phyloP scores from a whole-genome alignment of 2,797 vertebrate species.

The Cuculus canorus region DNA sequence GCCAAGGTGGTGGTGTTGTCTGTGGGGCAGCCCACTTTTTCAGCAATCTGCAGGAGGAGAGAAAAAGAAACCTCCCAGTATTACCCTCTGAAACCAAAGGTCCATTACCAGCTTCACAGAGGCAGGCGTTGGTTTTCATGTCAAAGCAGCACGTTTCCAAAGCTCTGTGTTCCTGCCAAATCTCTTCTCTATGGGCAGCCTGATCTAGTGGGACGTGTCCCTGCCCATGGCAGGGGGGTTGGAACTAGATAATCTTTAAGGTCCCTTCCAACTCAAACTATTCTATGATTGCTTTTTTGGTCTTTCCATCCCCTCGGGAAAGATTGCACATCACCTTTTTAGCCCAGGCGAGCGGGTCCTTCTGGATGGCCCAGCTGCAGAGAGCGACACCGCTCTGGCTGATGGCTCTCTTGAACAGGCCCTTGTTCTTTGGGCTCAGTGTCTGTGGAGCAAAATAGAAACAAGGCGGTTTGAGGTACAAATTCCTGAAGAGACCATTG shows the following conservation, averaged over 20 bases:
- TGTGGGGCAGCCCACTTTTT: constrained; percentile 83
- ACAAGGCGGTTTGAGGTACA: background rate
- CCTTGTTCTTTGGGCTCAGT: constrained; percentile 88
- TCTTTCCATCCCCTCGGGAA: background rate
- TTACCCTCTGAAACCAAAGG: background rate
- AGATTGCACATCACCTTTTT: constrained; percentile 72
- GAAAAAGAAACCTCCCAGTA: background rate
- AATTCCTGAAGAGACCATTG: background rate
- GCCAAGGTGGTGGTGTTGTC: constrained; percentile 74
- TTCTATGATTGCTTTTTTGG: accelerated
- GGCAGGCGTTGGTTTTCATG: background rate
- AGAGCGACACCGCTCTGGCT: constrained; percentile 89
- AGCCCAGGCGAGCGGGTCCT: constrained; percentile 82
- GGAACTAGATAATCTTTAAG: too few species aligned
- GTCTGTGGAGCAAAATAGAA: constrained; percentile 74
- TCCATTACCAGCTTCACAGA: background rate
- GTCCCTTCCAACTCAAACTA: too few species aligned
- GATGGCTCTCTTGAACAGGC: constrained; percentile 89
- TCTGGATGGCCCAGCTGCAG: constrained; percentile 87
- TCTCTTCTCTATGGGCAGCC: background rate
- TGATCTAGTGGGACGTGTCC: too few species aligned
- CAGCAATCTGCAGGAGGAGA: constrained; percentile 74
- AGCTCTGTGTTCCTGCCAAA: background rate
- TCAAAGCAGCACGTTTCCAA: background rate
- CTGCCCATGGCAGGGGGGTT: too few species aligned